phyloP scores from a whole-genome alignment of 2,797 vertebrate genomes.

The Micromesistius poutassou region DNA sequence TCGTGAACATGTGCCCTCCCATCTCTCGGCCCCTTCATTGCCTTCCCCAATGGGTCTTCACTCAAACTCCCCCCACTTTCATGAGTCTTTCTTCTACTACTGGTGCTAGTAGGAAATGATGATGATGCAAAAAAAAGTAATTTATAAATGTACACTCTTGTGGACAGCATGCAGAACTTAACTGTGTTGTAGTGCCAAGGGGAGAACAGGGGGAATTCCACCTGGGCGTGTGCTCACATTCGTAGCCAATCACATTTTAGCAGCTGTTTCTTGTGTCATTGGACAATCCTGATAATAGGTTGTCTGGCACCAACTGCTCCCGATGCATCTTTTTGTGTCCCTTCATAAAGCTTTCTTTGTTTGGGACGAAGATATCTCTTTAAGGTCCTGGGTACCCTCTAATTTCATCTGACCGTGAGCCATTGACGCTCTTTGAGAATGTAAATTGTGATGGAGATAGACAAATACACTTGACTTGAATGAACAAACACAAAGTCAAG shows the following conservation, averaged over 20 bases:
- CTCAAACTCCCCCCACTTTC: not conserved
- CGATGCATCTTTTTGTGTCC: not conserved
- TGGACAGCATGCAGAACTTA: not conserved
- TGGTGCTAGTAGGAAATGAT: not conserved
- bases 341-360: not conserved
- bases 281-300: not conserved
- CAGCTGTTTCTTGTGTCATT: not conserved
- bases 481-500: not conserved
- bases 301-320: not conserved
- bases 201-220: not conserved
- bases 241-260: not conserved
- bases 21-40: constrained; percentile 15
- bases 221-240: not conserved
- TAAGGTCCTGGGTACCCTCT: not conserved
- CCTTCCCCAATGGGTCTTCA: constrained; percentile 1
- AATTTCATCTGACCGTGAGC: not conserved
- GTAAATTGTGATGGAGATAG: not conserved
- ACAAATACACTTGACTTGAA: not conserved
- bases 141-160: not conserved
- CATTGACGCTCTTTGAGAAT: not conserved
- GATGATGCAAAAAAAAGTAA: not conserved
- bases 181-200: not conserved
- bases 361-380: not conserved
- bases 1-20: constrained; percentile 20
- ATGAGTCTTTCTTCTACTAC: not conserved